Evolutionary conservation across 2,113 vertebrate species (phyloP).

Genomic region (human (Homo sapiens)): GRCh38 chr14:64397501-64398000

Average conservation of each 20-base stretch:
- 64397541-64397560: too few species aligned
- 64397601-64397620: background rate
- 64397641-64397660: background rate
- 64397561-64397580: too few species aligned
- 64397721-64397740: background rate
- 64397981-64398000: background rate
- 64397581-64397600: too few species aligned
- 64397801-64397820: background rate
- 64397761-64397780: background rate
- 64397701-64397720: background rate
- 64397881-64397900: background rate
- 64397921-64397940: background rate
- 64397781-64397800: background rate
- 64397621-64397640: background rate
- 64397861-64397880: constrained; percentile 3
- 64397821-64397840: too few species aligned
- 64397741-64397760: background rate
- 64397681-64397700: background rate
- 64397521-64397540: too few species aligned
- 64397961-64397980: background rate
- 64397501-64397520: too few species aligned
- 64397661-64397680: background rate
- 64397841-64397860: background rate
- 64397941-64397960: background rate
- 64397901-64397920: constrained; percentile 17